Evolutionary conservation across 1,140 invertebrate genomes (phyloP).

Genomic region (Macrostomum lignano): DNA sequence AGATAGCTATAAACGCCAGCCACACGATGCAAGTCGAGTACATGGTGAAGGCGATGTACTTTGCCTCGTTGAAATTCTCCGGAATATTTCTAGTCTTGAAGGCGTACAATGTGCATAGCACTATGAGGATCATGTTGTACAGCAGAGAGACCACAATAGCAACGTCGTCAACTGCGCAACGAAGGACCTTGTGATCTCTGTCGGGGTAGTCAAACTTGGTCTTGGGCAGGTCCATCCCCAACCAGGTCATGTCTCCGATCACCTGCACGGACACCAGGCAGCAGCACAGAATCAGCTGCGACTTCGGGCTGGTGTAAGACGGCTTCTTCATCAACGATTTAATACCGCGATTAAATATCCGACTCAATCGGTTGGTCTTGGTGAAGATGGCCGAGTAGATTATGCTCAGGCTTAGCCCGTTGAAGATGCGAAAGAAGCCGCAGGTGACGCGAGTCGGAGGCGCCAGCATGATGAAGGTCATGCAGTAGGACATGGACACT

Average conservation of each 20-base stretch:
- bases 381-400: conserved; percentile 53
- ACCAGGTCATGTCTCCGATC: no score
- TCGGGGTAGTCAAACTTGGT: no score
- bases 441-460: conserved; percentile 40
- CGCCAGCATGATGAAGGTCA: conserved; percentile 40
- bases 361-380: conserved; percentile 53
- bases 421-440: conserved; percentile 37
- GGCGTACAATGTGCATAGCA: conserved; percentile 50
- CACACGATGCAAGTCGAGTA: conserved; percentile 61
- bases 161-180: no score
- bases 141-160: conserved; percentile 45
- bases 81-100: conserved; percentile 56
- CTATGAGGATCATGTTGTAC: conserved; percentile 46
- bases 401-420: conserved; percentile 47
- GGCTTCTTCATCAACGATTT: no score
- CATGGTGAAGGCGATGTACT: conserved; percentile 39
- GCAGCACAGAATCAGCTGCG: no score
- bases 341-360: conserved; percentile 47
- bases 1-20: conserved; percentile 57
- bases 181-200: no score
- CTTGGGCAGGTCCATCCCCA: no score
- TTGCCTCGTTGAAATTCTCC: conserved; percentile 47
- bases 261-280: no score
- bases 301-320: no score
- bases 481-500: conserved; percentile 31